phyloP scores from a whole-genome alignment of 2,797 vertebrate genomes.

The Lepilemur septentrionalis region DNA sequence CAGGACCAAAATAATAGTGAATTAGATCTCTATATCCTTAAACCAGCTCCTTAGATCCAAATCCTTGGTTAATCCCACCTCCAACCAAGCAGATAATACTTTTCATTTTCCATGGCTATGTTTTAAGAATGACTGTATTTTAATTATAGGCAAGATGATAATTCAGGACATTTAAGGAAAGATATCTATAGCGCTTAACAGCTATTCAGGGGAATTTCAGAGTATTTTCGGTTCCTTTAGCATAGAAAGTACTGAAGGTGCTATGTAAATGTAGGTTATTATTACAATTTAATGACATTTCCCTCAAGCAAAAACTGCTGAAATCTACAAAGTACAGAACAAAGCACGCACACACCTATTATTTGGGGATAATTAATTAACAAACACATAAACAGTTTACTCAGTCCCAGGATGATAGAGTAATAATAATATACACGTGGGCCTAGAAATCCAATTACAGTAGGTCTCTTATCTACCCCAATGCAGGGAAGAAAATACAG shows the following conservation, averaged over 20 bases:
- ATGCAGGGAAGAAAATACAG: not conserved
- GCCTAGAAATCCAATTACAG: not conserved
- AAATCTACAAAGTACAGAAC: slow-evolving; percentile 52
- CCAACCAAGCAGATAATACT: slow-evolving; percentile 21
- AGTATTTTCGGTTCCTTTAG: slow-evolving; percentile 50
- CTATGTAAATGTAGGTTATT: slow-evolving; percentile 61
- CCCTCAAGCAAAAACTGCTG: slow-evolving; percentile 58
- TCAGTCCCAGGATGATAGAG: slow-evolving; percentile 21
- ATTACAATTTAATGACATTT: slow-evolving; percentile 58
- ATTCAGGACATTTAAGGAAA: slow-evolving; percentile 65
- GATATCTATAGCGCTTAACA: slow-evolving; percentile 55
- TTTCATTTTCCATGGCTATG: slow-evolving; percentile 41
- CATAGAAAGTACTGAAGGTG: slow-evolving; percentile 52
- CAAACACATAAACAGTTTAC: slow-evolving; percentile 59
- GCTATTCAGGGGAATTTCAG: slow-evolving; percentile 60
- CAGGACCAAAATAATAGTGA: not conserved
- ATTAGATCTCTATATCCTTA: not conserved
- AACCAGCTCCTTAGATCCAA: not conserved
- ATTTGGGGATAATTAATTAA: slow-evolving; percentile 56
- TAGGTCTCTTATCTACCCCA: not conserved
- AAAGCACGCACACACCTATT: not conserved
- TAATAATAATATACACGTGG: slow-evolving; percentile 41
- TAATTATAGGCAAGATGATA: slow-evolving; percentile 52
- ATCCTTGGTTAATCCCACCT: slow-evolving; percentile 6
- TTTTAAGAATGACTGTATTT: slow-evolving; percentile 61